Percentiles rank a stretch among this genome's conserved stretches.
These are phyloP conservation scores for Hippocampus comes DNA, from an alignment of 2,113 vertebrate species.

Conservation along the genomic window DNA sequence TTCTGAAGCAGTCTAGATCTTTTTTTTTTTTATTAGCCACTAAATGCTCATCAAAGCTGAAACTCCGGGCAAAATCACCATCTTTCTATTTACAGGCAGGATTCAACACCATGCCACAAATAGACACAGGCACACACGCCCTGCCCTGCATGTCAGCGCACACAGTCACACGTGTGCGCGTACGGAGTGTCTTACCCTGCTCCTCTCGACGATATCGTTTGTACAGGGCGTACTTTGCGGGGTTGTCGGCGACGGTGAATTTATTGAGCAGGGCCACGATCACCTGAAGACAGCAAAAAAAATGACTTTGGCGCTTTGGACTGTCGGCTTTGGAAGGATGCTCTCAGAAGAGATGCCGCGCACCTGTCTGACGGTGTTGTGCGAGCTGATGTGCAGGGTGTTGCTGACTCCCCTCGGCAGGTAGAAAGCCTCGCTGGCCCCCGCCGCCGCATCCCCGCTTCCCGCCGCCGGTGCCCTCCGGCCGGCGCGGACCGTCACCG, in stretches of 20 bases:
- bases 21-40: neutral
- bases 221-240: constrained; percentile 93
- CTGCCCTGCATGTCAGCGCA: neutral
- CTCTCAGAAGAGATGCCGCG: constrained; percentile 14
- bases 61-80: neutral
- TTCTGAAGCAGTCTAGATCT: neutral
- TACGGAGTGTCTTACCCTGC: constrained; percentile 77
- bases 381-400: constrained; percentile 93
- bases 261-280: constrained; percentile 91
- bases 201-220: constrained; percentile 89
- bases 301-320: too few relatives aligned
- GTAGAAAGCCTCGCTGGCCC: constrained; percentile 78
- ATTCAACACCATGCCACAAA: neutral
- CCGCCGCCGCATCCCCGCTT: constrained; percentile 45
- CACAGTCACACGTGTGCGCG: neutral
- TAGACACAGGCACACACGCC: too few relatives aligned
- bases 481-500: constrained; percentile 78
- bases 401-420: constrained; percentile 78
- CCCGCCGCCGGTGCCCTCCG: constrained; percentile 70
- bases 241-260: constrained; percentile 90
- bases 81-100: neutral
- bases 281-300: constrained; percentile 70
- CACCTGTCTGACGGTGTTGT: constrained; percentile 87
- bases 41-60: neutral
- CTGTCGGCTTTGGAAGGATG: too few relatives aligned